Evolutionary conservation across 64 coral and sea anemone genomes (phyloP), one percentile per base, ranked within the genome.

Genomic region (Montipora foliosa): DNA sequence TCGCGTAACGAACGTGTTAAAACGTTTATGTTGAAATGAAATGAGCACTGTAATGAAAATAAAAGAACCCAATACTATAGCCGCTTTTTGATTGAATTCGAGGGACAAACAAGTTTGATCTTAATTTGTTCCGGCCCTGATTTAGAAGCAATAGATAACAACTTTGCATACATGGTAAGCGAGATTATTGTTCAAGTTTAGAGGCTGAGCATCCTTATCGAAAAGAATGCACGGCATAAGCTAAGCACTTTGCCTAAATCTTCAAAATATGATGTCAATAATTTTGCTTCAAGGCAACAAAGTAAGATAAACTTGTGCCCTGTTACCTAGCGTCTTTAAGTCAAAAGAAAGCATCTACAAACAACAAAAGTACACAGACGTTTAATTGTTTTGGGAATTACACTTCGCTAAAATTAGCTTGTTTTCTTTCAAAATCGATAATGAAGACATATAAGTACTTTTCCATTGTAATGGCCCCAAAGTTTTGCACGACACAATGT

Each of bases 311-410:
- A 62, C 5, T 2, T 17, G 12, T 15, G 15, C 68, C 20, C 68
- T 51, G 45, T 15, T 20, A 12, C n/a, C 21, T 71, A 44, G 16
- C 17, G 20, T 72, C 47, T 71, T 45, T 86, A 20, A 50, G 82
- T n/a, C 64, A 4, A 12, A 44, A 72, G 46, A 72, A 70, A 86
- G 66, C 2, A 50, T 49, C 66, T 72, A 45, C 82, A 86, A 86
- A 86, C 71, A 86, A 50, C 47, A 47, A 69, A 86, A 71, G 82
- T 86, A 86, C 67, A 86, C 82, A 17, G 8, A 17, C 19, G 17
- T 5, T 49, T 84, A 86, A 86, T 86, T 70, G 66, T 59, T 64
- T 71, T 72, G 60, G 81, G n/a, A 71, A 86, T 72, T 46, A 72
- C 67, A 70, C 82, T 50, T 5, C 37, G 7, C 17, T 86, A 64